phyloP scores from a whole-genome alignment of 2,113 vertebrate species.

The Colius striatus region DNA sequence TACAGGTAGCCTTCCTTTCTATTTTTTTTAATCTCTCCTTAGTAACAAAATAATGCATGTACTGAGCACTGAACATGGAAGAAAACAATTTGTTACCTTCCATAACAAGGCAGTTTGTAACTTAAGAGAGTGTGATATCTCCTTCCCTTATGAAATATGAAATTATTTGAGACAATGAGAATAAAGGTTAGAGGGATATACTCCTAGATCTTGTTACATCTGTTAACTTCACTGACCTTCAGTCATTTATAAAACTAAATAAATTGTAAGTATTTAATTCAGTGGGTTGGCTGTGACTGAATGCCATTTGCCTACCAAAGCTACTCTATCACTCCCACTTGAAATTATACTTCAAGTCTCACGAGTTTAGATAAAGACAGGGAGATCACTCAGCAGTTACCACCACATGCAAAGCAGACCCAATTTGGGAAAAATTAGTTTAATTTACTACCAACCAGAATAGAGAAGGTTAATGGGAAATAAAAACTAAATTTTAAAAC shows the following conservation, averaged over 20 bases:
- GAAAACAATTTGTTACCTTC: not conserved
- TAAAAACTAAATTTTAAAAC: no score
- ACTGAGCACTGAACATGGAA: not conserved
- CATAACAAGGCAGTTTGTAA: not conserved
- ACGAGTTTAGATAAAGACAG: no score
- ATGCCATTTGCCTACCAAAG: no score
- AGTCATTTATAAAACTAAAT: not conserved
- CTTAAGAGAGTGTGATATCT: not conserved
- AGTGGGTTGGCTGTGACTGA: no score
- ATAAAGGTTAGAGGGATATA: not conserved
- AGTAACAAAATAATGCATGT: not conserved
- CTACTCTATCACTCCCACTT: no score
- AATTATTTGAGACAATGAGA: not conserved
- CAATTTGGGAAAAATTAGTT: no score
- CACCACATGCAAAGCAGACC: no score
- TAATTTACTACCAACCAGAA: no score
- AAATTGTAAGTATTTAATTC: not conserved
- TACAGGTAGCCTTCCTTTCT: not conserved
- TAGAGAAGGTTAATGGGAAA: no score
- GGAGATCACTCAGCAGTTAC: no score
- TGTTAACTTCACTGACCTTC: not conserved
- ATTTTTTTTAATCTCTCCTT: not conserved
- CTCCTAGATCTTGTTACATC: not conserved
- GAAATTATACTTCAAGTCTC: no score
- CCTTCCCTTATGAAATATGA: not conserved